Percentiles rank a stretch among this genome's conserved stretches.
These are phyloP conservation scores for Eptatretus burgeri DNA, from an alignment of 2,113 vertebrate genomes.

Conservation along the genomic window DNA sequence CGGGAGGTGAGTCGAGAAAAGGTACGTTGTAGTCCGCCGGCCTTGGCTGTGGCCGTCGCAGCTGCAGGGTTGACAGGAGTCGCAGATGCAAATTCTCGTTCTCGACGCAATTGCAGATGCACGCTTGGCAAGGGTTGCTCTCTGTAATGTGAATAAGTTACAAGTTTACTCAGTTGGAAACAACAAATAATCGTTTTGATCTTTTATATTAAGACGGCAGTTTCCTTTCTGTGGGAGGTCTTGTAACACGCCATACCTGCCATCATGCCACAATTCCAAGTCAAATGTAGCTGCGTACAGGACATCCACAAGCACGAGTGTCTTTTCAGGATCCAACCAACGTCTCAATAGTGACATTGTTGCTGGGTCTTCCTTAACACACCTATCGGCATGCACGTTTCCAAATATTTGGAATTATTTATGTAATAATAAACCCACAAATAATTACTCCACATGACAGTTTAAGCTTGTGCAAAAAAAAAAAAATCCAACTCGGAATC, in stretches of 20 bases:
- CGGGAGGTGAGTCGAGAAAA: conserved; percentile 90
- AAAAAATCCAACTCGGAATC: no score
- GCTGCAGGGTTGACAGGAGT: conserved; percentile 39
- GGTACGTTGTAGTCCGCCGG: conserved; percentile 64
- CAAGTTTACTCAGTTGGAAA: no score
- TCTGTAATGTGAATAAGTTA: conserved; percentile 17
- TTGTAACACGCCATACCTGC: conserved; percentile 25
- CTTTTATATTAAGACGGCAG: no score
- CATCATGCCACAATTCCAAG: conserved; percentile 56
- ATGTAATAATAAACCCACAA: no score
- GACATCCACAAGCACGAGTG: conserved; percentile 69
- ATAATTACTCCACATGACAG: no score
- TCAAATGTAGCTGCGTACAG: conserved; percentile 81
- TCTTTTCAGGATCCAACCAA: conserved; percentile 85
- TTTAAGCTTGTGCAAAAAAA: no score
- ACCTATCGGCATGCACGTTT: conserved; percentile 26
- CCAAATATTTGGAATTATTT: no score
- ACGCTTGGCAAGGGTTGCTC: conserved; percentile 75
- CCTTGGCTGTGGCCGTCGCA: conserved; percentile 32
- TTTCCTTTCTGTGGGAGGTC: no score
- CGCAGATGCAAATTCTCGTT: conserved; percentile 36
- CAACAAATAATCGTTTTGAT: no score
- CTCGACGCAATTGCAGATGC: conserved; percentile 75
- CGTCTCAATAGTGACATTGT: conserved; percentile 93
- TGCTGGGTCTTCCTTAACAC: conserved; percentile 90